Evolutionary conservation across 2,113 vertebrate species (phyloP), one percentile per base, ranked within the genome.

Genomic region (Eubucco bourcierii): DNA sequence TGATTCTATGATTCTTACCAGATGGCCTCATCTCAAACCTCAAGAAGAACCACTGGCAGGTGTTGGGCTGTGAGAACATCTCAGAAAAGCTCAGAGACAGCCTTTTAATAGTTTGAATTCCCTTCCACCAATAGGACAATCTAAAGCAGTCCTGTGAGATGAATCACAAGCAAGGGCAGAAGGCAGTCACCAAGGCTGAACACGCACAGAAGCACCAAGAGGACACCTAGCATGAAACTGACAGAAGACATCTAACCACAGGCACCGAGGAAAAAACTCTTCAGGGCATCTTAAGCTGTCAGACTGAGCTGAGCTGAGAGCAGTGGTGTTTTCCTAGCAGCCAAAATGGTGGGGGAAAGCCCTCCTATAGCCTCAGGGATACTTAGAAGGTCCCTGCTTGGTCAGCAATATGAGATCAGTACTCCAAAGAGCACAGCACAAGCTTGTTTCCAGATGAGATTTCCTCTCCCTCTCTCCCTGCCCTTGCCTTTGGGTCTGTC

Each of bases 261-360:
- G 73, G 41, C 39, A 76, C 41, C 41, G 71, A 88, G 59, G 17
- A 27, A 47, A 13, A 9, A 89, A 46, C 67, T 78, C 81, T 72
- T 90, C 61, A 67, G 24, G 34, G 27, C 15, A 39, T 59, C 72
- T 64, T 79, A 72, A 95, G 53, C 24, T 76, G 44, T 34, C 67
- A 77, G 76, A 37, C 39, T 74, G 25, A 90, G 46, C 12, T 60
- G 52, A 59, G 60, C 33, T 72, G 85, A 87, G 25, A 34, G 47
- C 47, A 95, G 28, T 65, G 50, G 64, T 9, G 5, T 56, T 56
- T 58, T 78, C 29, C 29, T 61, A 85, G 39, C 34, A 77, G 46
- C 0, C 0, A 1, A 39, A 73, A 47, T 10, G 14, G 28, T 19
- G 14, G 44, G 52, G n/a, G 12, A 60, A 87, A 53, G 37, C 31